These are phyloP conservation scores for Plectrocnemia conspersa DNA, from an alignment of 1,140 invertebrate genomes.

Conservation along the genomic window DNA sequence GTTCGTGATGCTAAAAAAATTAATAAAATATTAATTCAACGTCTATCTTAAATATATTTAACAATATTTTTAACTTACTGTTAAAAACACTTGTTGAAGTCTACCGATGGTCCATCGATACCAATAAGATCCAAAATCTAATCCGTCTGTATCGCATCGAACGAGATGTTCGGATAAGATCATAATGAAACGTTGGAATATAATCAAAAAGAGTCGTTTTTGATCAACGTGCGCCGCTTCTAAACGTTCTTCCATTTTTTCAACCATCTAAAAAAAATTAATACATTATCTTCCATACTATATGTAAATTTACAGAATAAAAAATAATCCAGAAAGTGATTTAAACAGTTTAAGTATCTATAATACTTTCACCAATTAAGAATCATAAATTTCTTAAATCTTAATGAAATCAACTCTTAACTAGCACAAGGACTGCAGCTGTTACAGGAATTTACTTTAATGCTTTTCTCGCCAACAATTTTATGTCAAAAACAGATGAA, in stretches of 20 bases:
- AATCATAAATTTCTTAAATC: no score
- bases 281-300: no score
- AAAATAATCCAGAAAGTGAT: no score
- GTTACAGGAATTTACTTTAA: no score
- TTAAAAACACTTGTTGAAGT: constrained; percentile 91
- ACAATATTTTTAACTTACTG: constrained; percentile 59
- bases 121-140: constrained; percentile 93
- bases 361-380: no score
- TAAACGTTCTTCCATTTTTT: constrained; percentile 92
- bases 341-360: no score
- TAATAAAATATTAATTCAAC: constrained; percentile 32
- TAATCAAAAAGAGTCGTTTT: constrained; percentile 94
- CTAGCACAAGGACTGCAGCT: no score
- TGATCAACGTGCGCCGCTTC: constrained; percentile 93
- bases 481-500: background rate
- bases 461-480: no score
- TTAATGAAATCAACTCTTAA: no score
- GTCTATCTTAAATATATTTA: background rate
- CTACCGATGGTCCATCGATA: constrained; percentile 94
- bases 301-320: no score
- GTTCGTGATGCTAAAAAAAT: constrained; percentile 84
- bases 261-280: constrained; percentile 59
- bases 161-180: constrained; percentile 95
- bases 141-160: constrained; percentile 85
- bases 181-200: constrained; percentile 98